Evolutionary conservation across 2,888 invertebrate genomes (phyloP), one percentile per base, ranked within the genome.

Genomic region (Bombyx huttoni): DNA sequence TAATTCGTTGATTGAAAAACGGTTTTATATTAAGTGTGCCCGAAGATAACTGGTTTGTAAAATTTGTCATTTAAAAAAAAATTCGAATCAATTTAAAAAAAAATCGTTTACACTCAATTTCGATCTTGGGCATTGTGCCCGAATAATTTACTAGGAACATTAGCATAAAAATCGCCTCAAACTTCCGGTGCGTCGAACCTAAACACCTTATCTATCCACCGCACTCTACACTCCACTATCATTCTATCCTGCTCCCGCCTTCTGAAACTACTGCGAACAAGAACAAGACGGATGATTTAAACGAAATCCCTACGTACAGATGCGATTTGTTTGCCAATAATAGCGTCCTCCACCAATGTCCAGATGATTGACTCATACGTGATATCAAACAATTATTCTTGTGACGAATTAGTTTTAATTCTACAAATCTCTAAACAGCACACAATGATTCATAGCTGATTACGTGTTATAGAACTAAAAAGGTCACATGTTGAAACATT

Each of bases 311-410:
- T 51, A 49, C 49, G 56, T 62, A 40, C 40, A 40, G 40, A 40
- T 40, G 3, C 40, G 9, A 40, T 12, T 40, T 12, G 12, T 7
- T n/a, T 49, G 61, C 62, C 58, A 58, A 55, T 51, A 48, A 52
- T 53, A 56, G 47, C 62, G 62, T 64, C 48, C 62, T 61, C 62
- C 63, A 60, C 62, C 63, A 60, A 57, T 54, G 51, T 52, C 54
- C 61, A 64, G 63, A 65, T 63, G 58, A 54, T 57, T 70, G 73
- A 74, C 62, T 73, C 75, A 74, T 47, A 46, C 57, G 49, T 71
- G 64, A 67, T 72, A 73, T 71, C 68, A 72, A 68, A 70, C 70
- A 70, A 71, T 2, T 24, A 71, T 67, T 63, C 62, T 59, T 60
- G 58, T 56, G 59, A 60, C 53, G 55, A 49, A 57, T 14, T 14